Evolutionary conservation across 2,113 vertebrate species (phyloP), one percentile per base, ranked within the genome.

Genomic region (Nesoenas mayeri): DNA sequence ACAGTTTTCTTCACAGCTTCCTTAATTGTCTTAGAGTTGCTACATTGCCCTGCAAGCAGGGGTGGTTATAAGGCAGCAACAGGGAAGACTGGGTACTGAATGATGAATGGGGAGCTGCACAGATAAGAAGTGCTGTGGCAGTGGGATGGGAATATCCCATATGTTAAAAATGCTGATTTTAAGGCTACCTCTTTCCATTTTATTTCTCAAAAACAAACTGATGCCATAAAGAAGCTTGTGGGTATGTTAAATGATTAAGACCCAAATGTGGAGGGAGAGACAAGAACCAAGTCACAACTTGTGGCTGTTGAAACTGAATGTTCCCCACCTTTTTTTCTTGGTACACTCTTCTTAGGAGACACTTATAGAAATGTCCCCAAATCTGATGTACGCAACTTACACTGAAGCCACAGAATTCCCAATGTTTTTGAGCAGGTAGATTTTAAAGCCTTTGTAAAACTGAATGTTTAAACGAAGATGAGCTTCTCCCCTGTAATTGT

Each of bases 401-500:
- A 40, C 19, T 0, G 1, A 54, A 9, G 3, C 65, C 28, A 74
- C 51, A 70, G 80, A 80, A 57, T 67, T 88, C 51, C 20, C 10
- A 17, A 5, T 69, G 32, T 86, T 91, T 84, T 48, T 75, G 53
- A 79, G 7, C 1, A 0, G 14, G 16, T 91, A 26, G n/a, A 79
- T 87, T 79, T 91, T 51, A 89, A 94, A 91, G 19, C 5, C 38
- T 95, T 85, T 85, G 36, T 65, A 86, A 78, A 93, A 70, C 4
- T 15, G 48, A 87, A 57, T 61, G 44, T 81, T 89, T 94, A 95
- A 95, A 91, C 42, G 89, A 89, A 91, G 54, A 54, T 48, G 44
- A 93, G n/a, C 7, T 89, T 53, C 62, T 85, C 31, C 9, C 2
- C 47, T 72, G 50, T 58, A 92, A 38, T 18, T 78, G 32, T 57